Base-by-base conservation (phyloP, 2,888 invertebrate species). In the Lepeophtheirus nordmannii region DNA sequence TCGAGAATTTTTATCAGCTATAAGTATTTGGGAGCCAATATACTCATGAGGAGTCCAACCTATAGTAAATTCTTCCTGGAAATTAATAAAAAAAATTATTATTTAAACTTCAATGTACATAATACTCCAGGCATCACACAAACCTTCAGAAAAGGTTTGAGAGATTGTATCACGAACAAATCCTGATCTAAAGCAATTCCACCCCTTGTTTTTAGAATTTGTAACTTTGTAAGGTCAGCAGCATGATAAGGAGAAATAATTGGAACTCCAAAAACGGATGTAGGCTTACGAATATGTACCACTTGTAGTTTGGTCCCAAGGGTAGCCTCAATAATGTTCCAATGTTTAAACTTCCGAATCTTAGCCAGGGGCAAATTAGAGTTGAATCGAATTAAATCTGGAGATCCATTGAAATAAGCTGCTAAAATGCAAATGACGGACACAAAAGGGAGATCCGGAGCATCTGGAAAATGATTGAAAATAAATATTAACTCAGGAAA, bases 121-220 rank as follows among this genome's bases (percentile, higher is more conserved):
- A 30, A 30, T 30, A 30, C 30, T 30, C 2, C 30, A 30, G 3
- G 30, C 30, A 30, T 30, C 30, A 30, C 7, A 2, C 30, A 30
- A 30, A 30, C 30, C 30, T 69, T 69, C 22, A 71, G 67, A 58
- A 70, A 72, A n/a, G 67, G 57, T 58, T 72, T 68, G 39, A 73
- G 63, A 5, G 69, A 68, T 57, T 70, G 70, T 9, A 73, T 68
- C 22, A 73, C 69, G 68, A 69, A 72, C 9, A 70, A 68, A 65
- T 73, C 73, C 37, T 69, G 69, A 62, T 73, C 73, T 17, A 73
- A 65, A 61, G 69, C 72, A 63, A 73, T 73, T 5, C 73, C 73
- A 11, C 73, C 73, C 41, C 70, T 68, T 23, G 68, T 56, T 67
- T 68, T 69, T 14, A 73, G 67, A 46, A 72, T 68, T 23, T 68